Conservation (phyloP, 2,113 vertebrate species). For the Bujurquina vittata region DNA sequence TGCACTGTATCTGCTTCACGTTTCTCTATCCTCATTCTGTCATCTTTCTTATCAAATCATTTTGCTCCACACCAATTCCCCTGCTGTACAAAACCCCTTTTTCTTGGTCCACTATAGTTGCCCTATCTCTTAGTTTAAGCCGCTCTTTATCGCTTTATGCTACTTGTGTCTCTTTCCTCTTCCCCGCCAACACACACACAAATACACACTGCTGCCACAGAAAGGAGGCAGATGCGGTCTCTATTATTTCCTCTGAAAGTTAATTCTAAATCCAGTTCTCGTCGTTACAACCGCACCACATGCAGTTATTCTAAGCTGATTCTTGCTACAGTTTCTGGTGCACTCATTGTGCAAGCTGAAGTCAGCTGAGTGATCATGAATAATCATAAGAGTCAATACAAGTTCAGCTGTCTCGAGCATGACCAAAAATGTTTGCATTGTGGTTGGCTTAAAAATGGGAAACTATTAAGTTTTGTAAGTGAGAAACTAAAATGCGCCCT, state of each 20-base stretch:
- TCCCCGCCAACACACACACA: neutral
- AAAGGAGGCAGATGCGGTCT: constrained; percentile 16
- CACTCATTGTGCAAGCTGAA: neutral
- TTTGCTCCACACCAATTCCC: constrained; percentile 17
- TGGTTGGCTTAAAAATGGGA: neutral
- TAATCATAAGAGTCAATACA: neutral
- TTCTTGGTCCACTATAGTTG: constrained; percentile 14
- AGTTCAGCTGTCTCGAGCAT: neutral
- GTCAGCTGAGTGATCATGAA: constrained; percentile 12
- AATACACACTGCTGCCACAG: neutral
- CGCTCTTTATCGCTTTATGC: constrained; percentile 21
- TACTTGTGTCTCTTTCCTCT: neutral
- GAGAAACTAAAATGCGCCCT: neutral
- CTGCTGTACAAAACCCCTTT: constrained; percentile 20
- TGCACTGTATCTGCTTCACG: constrained; percentile 3
- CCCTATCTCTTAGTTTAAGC: constrained; percentile 20
- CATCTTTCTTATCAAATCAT: constrained; percentile 28
- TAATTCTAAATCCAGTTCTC: constrained; percentile 10
- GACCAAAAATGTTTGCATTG: neutral
- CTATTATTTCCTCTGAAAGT: constrained; percentile 18
- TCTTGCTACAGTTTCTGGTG: neutral
- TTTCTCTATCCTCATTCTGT: constrained; percentile 31
- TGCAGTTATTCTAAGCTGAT: constrained; percentile 6
- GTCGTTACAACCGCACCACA: neutral
- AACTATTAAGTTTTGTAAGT: neutral